Base-by-base conservation (phyloP, 64 coral and sea anemone genomes). In the Pocillopora damicornis region DNA sequence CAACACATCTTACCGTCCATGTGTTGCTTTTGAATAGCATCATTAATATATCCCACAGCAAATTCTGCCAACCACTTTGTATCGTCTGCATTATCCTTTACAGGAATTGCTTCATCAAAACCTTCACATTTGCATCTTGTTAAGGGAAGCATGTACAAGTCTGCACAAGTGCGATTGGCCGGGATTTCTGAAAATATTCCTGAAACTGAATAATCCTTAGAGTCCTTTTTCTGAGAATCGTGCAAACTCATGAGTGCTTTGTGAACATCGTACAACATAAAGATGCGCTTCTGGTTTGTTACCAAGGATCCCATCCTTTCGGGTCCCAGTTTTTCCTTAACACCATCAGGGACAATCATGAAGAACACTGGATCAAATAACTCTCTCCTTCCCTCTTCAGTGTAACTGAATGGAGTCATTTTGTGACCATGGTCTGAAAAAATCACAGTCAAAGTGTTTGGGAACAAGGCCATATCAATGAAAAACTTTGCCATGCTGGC, bases 11-110 rank as follows among this genome's bases (percentile, higher is more conserved):
- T 79, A 94, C 92, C 92, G 86, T 90, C 73, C 25, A 82, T 80
- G 37, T 73, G 87, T 26, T 91, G 90, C 16, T 91, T 69, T 59
- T 91, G 90, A 68, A 91, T 91, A 16, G 61, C 11, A 79, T 92
- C 63, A 34, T 92, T 92, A 14, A 92, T 57, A 38, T 51, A 30
- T 15, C 90, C 90, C 16, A 92, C 13, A 11, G 90, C 86, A 76
- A 88, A 92, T 67, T 92, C 90, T 5, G 90, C 90, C 85, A 92
- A 76, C 90, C 90, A 92, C 67, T 81, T 88, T 15, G 80, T 64
- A 38, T 79, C 64, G 0, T 82, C 82, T 12, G 90, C 76, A 15
- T 91, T 91, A 15, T 91, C 90, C 22, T 87, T 6, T 22, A 87
- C 25, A 10, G 22, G 67, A 71, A 20, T 42, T 25, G 64, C 37